A percentile compares a stretch with the other conserved stretches of the same genome.
phyloP scores from a whole-genome alignment of 2,113 vertebrate genomes.

The Buteo buteo region DNA sequence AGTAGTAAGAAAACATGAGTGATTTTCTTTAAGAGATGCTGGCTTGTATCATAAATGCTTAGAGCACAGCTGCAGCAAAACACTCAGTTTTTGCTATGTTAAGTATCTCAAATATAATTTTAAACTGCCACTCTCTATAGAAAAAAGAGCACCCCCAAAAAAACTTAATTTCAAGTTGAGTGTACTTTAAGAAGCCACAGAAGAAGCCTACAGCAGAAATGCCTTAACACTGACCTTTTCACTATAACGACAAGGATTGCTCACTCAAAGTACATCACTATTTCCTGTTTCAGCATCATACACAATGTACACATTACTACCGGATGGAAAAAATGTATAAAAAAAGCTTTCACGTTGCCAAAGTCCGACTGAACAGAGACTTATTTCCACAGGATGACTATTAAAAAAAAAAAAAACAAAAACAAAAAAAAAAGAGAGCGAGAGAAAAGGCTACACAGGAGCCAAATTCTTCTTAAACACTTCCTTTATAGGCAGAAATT shows the following conservation, averaged over 20 bases:
- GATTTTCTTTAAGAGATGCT: neutral
- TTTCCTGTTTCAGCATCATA: neutral
- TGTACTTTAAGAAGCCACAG: neutral
- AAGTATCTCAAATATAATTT: neutral
- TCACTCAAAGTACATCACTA: neutral
- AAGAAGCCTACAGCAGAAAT: neutral
- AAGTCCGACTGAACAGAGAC: conserved; percentile 45
- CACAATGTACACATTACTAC: conserved; percentile 4
- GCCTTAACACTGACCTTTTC: neutral
- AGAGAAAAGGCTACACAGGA: neutral
- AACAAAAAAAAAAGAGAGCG: too few relatives aligned
- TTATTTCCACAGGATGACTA: conserved; percentile 66
- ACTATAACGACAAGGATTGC: conserved; percentile 1
- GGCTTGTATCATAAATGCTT: neutral
- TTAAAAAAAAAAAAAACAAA: neutral
- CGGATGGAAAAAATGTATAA: conserved; percentile 17
- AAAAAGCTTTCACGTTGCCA: neutral
- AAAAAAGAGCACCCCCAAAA: neutral
- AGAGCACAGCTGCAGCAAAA: conserved; percentile 5
- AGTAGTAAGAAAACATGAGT: neutral
- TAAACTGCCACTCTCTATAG: neutral
- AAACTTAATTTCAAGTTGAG: neutral
- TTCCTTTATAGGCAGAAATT: conserved; percentile 45
- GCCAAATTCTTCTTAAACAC: conserved; percentile 53
- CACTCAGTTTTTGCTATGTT: neutral